Percentiles rank a stretch among this genome's conserved stretches.
Evolutionary conservation across 2,888 invertebrate species (phyloP).

Genomic region (Agrochola macilenta): DNA sequence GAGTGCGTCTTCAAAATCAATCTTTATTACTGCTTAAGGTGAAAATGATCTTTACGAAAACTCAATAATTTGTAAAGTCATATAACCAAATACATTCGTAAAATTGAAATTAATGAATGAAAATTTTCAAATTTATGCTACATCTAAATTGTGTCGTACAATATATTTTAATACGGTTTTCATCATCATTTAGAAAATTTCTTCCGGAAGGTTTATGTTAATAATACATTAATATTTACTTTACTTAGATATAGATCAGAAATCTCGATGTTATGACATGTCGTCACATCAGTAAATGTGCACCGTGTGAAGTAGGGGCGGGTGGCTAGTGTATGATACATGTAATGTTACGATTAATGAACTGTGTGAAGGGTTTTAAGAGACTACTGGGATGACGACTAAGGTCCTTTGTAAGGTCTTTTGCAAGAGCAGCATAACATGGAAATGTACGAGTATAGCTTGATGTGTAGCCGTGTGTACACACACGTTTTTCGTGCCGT

Average conservation of each 20-base stretch:
- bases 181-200: not conserved
- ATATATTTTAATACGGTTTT: not conserved
- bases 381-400: not conserved
- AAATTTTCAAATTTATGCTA: no score
- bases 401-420: no score
- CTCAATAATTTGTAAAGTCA: no score
- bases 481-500: no score
- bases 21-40: no score
- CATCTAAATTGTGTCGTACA: not conserved
- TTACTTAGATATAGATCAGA: not conserved
- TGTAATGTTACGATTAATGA: not conserved
- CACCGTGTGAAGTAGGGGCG: not conserved
- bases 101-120: no score
- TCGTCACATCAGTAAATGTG: not conserved
- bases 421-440: no score
- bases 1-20: no score
- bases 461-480: no score
- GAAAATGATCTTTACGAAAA: no score
- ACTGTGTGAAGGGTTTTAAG: not conserved
- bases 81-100: no score
- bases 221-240: not conserved
- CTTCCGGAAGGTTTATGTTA: not conserved
- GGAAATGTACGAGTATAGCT: no score
- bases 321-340: not conserved
- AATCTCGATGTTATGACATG: not conserved